phyloP scores from a whole-genome alignment of 2,113 vertebrate species.

The Salvelinus namaycush region DNA sequence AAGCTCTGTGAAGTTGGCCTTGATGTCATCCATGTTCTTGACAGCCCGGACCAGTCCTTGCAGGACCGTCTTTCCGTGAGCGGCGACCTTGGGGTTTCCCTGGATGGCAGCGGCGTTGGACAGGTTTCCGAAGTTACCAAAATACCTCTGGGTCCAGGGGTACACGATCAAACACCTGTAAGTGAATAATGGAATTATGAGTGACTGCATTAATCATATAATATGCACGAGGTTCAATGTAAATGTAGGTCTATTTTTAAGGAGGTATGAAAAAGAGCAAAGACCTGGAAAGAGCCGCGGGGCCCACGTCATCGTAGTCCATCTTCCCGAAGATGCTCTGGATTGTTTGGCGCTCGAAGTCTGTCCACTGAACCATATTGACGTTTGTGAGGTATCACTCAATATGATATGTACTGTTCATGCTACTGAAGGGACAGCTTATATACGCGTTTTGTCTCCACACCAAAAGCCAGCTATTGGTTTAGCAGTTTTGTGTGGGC shows the following conservation, averaged over 20 bases:
- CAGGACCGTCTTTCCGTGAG: constrained; percentile 44
- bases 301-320: constrained; percentile 41
- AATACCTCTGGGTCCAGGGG: constrained; percentile 81
- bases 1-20: constrained; percentile 13
- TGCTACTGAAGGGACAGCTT: no score
- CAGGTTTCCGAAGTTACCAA: constrained; percentile 74
- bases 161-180: constrained; percentile 67
- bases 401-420: no score
- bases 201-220: background rate
- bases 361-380: constrained; percentile 70
- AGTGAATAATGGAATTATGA: background rate
- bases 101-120: constrained; percentile 60
- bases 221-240: no score
- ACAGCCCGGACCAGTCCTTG: constrained; percentile 39
- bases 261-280: no score
- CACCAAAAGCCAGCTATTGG: no score
- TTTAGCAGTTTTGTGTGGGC: no score
- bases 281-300: constrained; percentile 48
- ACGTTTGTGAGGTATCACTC: constrained; percentile 6
- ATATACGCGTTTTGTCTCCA: no score
- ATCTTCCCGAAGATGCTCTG: constrained; percentile 54
- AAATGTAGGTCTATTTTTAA: no score
- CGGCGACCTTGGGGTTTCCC: constrained; percentile 61
- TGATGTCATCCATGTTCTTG: constrained; percentile 50
- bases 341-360: constrained; percentile 62